These are phyloP conservation scores for Idaea biselata DNA, from an alignment of 2,888 invertebrate species.

Conservation along the genomic window DNA sequence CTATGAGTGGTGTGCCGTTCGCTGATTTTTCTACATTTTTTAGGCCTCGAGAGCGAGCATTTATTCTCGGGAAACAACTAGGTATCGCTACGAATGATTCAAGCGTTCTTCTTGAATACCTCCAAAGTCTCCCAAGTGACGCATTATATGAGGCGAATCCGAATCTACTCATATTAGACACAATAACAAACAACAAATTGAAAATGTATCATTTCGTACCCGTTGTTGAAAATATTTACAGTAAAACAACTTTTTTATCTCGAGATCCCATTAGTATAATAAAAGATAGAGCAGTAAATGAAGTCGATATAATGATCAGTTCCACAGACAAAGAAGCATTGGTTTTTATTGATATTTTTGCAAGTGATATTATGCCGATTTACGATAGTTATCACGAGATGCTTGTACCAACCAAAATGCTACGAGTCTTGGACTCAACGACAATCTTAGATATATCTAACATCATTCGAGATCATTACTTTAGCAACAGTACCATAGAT, in stretches of 20 bases:
- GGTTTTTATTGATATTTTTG: not conserved
- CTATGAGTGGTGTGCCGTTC: conserved; percentile 84
- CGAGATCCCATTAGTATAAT: conserved; percentile 7
- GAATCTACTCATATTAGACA: not conserved
- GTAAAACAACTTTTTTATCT: conserved; percentile 8
- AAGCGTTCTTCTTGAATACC: conserved; percentile 50
- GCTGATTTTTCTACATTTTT: conserved; percentile 70
- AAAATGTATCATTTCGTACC: conserved; percentile 4
- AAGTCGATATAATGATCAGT: conserved; percentile 17
- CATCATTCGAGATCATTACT: conserved; percentile 13
- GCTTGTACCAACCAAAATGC: conserved; percentile 15
- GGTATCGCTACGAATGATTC: conserved; percentile 50
- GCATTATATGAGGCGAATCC: conserved; percentile 2
- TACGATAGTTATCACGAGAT: conserved; percentile 16
- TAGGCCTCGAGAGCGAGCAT: conserved; percentile 72
- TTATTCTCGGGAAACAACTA: conserved; percentile 43
- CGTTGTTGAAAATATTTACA: not conserved
- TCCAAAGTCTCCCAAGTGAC: conserved; percentile 46
- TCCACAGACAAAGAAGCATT: conserved; percentile 11
- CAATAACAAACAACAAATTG: not conserved
- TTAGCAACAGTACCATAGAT: conserved; percentile 10
- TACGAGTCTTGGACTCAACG: conserved; percentile 1
- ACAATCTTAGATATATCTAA: conserved; percentile 9
- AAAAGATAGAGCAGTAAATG: conserved; percentile 8
- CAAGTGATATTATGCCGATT: not conserved